A percentile compares a stretch with the other conserved stretches of the same genome.
Conservation (phyloP, 2,797 vertebrate species). For the Apogon hyalosoma region DNA sequence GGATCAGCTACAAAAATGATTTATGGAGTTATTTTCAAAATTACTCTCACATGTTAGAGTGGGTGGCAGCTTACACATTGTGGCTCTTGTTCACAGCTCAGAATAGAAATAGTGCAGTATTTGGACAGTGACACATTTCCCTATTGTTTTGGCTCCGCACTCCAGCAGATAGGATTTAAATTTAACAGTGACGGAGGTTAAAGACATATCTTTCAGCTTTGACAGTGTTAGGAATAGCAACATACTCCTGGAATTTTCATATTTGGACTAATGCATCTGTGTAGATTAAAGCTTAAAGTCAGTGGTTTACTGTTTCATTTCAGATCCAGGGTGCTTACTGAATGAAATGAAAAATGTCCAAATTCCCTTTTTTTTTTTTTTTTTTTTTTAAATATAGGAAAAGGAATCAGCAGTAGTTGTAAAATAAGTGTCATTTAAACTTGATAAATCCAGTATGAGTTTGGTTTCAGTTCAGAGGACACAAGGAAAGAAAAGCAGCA, state of each 20-base stretch:
- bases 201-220: constrained; percentile 21
- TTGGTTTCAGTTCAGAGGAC: constrained; percentile 45
- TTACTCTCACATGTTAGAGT: constrained; percentile 62
- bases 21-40: constrained; percentile 64
- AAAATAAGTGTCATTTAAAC: constrained; percentile 16
- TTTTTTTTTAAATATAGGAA: background rate
- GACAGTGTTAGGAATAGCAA: constrained; percentile 8
- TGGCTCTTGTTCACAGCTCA: constrained; percentile 62
- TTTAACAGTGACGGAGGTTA: constrained; percentile 42
- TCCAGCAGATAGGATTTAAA: constrained; percentile 49
- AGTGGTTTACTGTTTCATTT: background rate
- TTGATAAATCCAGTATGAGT: constrained; percentile 34
- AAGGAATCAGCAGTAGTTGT: constrained; percentile 9
- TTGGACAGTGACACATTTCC: constrained; percentile 61
- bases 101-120: constrained; percentile 63
- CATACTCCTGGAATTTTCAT: background rate
- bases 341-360: too few relatives aligned
- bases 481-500: constrained; percentile 37
- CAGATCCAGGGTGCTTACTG: too few relatives aligned
- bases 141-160: constrained; percentile 58
- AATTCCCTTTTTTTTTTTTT: background rate
- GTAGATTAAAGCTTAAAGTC: background rate
- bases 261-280: background rate
- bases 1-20: constrained; percentile 41
- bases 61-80: constrained; percentile 64